Evolutionary conservation across 2,888 invertebrate genomes (phyloP), one percentile per base, ranked within the genome.

Genomic region (Pristionchus entomophagus): DNA sequence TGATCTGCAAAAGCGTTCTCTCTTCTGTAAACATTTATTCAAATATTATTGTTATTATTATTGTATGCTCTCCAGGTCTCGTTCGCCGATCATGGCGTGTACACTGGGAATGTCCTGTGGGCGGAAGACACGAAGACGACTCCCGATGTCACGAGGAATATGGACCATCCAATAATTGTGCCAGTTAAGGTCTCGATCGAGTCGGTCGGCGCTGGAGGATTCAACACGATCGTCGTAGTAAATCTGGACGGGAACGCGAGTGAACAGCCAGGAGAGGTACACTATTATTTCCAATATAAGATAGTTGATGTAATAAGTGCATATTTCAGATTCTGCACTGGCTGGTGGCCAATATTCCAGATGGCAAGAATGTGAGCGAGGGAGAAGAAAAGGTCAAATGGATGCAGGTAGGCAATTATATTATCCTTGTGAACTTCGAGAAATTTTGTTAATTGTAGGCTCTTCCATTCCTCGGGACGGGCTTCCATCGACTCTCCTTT

Each of bases 401-500:
- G 85, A 85, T 85, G 38, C 85, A 85, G 84, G 84, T 82, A 4
- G 2, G n/a, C 12, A 26, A 19, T 35, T 19, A 17, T 19, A 35
- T 35, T 19, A 17, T 29, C 62, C n/a, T 17, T 32, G 32, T 0
- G 17, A 29, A 29, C 22, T 59, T 22, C 10, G 26, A 26, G 19
- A n/a, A n/a, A n/a, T n/a, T n/a, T n/a, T n/a, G n/a, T n/a, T 56
- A 65, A 22, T 65, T 65, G 2, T 51, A 96, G 92, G 97, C 99
- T 0, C 96, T 99, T 93, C 98, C 99, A 45, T 95, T 97, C 1
- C 96, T 96, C 94, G 99, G 99, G 12, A 96, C 97, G 78, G 99
- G 99, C 0, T 97, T 96, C 94, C 97, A 98, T 94, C 95, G 99
- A 94, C 96, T 96, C 94, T 96, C 96, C 32, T 99, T 98, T 94